Conservation (phyloP, 2,888 invertebrate genomes). For the Limnephilus marmoratus region DNA sequence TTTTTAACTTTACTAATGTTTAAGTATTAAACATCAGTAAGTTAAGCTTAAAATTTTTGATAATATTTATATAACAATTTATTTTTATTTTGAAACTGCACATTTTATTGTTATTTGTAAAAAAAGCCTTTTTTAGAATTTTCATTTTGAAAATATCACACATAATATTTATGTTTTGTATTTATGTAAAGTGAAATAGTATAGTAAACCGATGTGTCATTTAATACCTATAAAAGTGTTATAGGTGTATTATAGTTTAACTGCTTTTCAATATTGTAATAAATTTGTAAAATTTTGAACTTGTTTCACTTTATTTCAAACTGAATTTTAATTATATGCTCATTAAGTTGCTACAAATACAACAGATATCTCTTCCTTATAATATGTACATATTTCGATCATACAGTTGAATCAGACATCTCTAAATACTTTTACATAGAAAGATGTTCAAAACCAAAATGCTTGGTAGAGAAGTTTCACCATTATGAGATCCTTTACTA, state of each 20-base stretch:
- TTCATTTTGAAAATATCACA: conserved; percentile 4
- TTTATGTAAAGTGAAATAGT: not conserved
- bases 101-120: conserved; percentile 8
- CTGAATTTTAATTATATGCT: conserved; percentile 13
- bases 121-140: conserved; percentile 29
- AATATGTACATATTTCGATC: not conserved
- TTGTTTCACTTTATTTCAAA: not conserved
- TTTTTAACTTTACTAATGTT: not conserved
- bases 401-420: not conserved
- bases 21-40: not conserved
- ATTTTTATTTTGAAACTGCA: conserved; percentile 11
- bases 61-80: not conserved
- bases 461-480: too few relatives aligned
- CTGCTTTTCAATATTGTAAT: conserved; percentile 43
- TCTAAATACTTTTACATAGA: too few relatives aligned
- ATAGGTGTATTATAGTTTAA: not conserved
- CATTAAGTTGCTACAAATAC: not conserved
- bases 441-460: not conserved
- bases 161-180: not conserved
- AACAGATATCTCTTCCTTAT: not conserved
- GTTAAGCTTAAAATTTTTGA: not conserved
- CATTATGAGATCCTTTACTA: too few relatives aligned
- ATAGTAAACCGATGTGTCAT: not conserved
- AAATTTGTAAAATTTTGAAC: conserved; percentile 40
- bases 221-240: not conserved